Evolutionary conservation across 2,113 vertebrate genomes (phyloP).

Genomic region (Gobius niger): DNA sequence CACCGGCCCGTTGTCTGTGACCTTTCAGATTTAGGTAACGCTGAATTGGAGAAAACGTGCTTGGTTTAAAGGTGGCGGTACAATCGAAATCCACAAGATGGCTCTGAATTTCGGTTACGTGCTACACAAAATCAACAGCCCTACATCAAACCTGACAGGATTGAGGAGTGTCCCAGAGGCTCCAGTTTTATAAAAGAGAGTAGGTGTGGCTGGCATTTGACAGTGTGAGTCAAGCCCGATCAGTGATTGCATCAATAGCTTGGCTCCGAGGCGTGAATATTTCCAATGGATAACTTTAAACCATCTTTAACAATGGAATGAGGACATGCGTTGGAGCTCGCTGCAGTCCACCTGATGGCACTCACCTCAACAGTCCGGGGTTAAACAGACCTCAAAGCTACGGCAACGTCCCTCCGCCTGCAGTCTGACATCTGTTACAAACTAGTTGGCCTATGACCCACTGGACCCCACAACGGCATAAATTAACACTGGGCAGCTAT

Average conservation of each 20-base stretch:
- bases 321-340: neutral
- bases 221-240: neutral
- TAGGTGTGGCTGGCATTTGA: too few species aligned
- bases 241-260: neutral
- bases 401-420: constrained; percentile 14
- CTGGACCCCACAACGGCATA: constrained; percentile 11
- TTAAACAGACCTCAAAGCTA: constrained; percentile 18
- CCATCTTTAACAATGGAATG: constrained; percentile 14
- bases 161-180: too few species aligned
- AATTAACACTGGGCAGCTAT: constrained; percentile 8
- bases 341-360: constrained; percentile 27
- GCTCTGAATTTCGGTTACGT: too few species aligned
- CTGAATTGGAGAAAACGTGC: too few species aligned
- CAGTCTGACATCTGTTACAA: constrained; percentile 34
- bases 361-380: constrained; percentile 10
- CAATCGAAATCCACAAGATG: too few species aligned
- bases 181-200: too few species aligned
- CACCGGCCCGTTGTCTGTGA: too few species aligned
- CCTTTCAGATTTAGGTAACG: too few species aligned
- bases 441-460: constrained; percentile 32
- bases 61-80: too few species aligned
- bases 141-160: too few species aligned
- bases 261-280: constrained; percentile 13
- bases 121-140: too few species aligned
- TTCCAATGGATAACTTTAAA: constrained; percentile 5